A percentile compares a stretch with the other conserved stretches of the same genome.
Conservation (phyloP, 2,113 vertebrate genomes). For the Nannobrachium achirus region DNA sequence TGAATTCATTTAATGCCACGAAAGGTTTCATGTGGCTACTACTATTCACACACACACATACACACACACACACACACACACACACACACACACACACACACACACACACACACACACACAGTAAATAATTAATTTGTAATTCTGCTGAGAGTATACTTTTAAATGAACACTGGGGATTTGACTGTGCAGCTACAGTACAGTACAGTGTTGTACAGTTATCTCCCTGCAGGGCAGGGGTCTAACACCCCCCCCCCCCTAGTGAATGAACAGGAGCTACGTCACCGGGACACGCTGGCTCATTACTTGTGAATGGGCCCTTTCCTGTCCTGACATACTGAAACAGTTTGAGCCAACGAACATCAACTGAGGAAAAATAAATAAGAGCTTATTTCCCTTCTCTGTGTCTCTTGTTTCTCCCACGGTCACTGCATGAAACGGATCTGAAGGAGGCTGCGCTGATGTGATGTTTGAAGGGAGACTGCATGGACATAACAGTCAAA, state of each 20-base stretch:
- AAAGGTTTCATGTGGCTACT: neutral
- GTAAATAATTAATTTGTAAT: too few relatives aligned
- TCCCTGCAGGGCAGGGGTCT: conserved; percentile 40
- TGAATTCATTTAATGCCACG: too few relatives aligned
- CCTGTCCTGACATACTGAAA: conserved; percentile 73
- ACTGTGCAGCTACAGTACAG: too few relatives aligned
- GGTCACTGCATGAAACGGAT: neutral
- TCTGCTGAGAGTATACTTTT: too few relatives aligned
- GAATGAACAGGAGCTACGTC: conserved; percentile 67
- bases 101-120: neutral
- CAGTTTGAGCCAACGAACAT: conserved; percentile 54
- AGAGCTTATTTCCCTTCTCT: neutral
- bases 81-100: neutral
- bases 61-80: conserved; percentile 31
- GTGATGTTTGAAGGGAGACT: neutral
- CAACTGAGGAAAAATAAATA: conserved; percentile 36
- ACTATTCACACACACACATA: conserved; percentile 1
- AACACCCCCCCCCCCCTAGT: conserved; percentile 46
- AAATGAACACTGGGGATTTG: too few relatives aligned
- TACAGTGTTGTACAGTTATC: too few relatives aligned
- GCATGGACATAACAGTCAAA: neutral
- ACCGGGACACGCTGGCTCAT: conserved; percentile 67
- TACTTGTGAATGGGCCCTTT: conserved; percentile 76
- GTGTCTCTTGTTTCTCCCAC: conserved; percentile 28
- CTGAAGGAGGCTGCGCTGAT: neutral